Conservation (phyloP, 2,888 invertebrate genomes). For the Holacanthella duospinosa region DNA sequence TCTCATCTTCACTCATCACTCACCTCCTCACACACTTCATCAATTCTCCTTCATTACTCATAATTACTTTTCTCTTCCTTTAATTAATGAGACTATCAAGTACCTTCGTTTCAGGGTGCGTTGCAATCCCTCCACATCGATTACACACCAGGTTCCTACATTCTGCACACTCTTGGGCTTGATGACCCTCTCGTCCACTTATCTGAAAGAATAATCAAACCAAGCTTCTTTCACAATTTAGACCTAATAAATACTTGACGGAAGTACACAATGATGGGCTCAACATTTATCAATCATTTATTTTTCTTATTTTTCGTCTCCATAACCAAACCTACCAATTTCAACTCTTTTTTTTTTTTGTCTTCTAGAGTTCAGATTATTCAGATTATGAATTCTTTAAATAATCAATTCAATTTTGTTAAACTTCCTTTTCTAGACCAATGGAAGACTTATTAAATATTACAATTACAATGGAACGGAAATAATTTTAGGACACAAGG, state of each 20-base stretch:
- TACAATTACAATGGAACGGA: too few relatives aligned
- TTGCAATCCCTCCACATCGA: conserved; percentile 39
- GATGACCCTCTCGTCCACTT: conserved; percentile 36
- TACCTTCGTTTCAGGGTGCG: conserved; percentile 39
- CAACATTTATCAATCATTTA: not conserved
- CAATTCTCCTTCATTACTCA: too few relatives aligned
- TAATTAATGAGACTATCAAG: not conserved
- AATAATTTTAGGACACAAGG: too few relatives aligned
- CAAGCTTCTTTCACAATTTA: not conserved
- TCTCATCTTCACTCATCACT: too few relatives aligned
- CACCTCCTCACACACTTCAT: too few relatives aligned
- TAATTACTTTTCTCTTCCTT: not conserved
- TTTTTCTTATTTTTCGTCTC: not conserved
- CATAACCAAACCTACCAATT: not conserved
- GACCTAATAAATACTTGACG: not conserved
- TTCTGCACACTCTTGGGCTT: conserved; percentile 38
- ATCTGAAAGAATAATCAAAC: conserved; percentile 22
- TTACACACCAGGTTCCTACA: conserved; percentile 39
- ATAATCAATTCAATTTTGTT: too few relatives aligned
- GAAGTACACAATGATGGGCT: not conserved
- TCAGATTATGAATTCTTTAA: too few relatives aligned
- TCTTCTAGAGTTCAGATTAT: too few relatives aligned
- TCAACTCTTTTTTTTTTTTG: too few relatives aligned
- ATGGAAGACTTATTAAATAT: too few relatives aligned
- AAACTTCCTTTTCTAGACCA: too few relatives aligned